phyloP scores from a whole-genome alignment of 2,888 invertebrate species.

The Cataglyphis albicans region DNA sequence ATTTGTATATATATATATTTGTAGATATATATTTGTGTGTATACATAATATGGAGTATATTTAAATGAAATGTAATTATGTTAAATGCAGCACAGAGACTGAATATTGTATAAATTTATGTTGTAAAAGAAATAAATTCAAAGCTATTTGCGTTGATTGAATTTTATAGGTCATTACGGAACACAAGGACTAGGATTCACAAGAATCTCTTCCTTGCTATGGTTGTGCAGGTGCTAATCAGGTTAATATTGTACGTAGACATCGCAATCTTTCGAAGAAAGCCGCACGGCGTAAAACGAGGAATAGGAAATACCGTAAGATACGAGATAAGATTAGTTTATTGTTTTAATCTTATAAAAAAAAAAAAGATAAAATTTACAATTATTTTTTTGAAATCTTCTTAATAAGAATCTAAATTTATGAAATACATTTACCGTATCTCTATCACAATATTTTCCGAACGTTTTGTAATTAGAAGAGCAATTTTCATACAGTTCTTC shows the following conservation, averaged over 20 bases:
- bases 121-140: neutral
- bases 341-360: neutral
- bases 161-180: conserved; percentile 90
- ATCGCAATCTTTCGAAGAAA: conserved; percentile 88
- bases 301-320: conserved; percentile 90
- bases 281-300: conserved; percentile 83
- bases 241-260: conserved; percentile 92
- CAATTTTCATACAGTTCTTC: neutral
- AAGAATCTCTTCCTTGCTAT: conserved; percentile 94
- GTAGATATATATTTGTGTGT: neutral
- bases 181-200: conserved; percentile 94
- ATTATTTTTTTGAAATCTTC: neutral
- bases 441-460: neutral
- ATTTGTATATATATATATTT: neutral
- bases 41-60: neutral
- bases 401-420: neutral
- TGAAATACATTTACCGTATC: neutral
- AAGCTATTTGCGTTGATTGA: neutral
- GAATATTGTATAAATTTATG: conserved; percentile 9
- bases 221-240: conserved; percentile 91
- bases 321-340: neutral
- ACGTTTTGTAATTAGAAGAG: neutral
- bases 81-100: neutral
- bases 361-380: neutral
- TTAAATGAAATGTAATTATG: conserved; percentile 2